These are phyloP conservation scores for Anthopleura sola DNA, from an alignment of 64 coral and sea anemone genomes.

Conservation along the genomic window DNA sequence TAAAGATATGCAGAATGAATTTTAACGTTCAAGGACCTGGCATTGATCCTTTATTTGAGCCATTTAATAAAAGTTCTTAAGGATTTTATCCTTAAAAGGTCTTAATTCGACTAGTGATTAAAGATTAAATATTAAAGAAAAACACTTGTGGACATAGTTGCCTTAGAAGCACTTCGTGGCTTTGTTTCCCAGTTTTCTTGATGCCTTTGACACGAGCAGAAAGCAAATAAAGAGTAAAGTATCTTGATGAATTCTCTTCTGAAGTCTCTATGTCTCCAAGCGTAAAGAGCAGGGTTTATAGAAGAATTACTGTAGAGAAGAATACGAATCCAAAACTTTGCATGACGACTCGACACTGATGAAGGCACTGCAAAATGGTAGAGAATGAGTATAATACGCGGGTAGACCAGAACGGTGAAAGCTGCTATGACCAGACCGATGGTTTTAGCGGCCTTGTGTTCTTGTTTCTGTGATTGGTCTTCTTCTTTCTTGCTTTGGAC, in stretches of 20 bases:
- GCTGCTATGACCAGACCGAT: constrained; percentile 80
- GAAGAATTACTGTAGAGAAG: constrained; percentile 72
- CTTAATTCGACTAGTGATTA: too few species aligned
- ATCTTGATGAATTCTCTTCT: constrained; percentile 78
- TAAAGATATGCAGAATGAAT: not conserved
- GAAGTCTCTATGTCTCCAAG: constrained; percentile 80
- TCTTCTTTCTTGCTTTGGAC: constrained; percentile 19
- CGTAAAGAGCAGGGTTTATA: constrained; percentile 68
- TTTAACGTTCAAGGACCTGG: not conserved
- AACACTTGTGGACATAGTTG: not conserved
- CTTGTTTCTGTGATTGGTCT: constrained; percentile 31
- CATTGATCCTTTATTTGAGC: not conserved
- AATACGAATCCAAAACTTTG: constrained; percentile 84
- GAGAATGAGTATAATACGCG: constrained; percentile 77
- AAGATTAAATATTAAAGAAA: too few species aligned
- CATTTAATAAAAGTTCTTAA: too few species aligned
- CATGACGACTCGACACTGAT: constrained; percentile 37
- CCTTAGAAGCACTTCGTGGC: constrained; percentile 18
- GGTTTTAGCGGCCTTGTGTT: constrained; percentile 79
- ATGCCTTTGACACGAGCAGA: constrained; percentile 24
- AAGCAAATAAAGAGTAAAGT: constrained; percentile 24
- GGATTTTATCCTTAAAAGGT: not conserved
- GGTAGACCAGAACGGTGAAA: constrained; percentile 74
- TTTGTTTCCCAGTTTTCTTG: constrained; percentile 12
- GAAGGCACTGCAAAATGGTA: constrained; percentile 54